Evolutionary conservation across 2,113 vertebrate species (phyloP).

Genomic region (Andinoacara biseriatus): DNA sequence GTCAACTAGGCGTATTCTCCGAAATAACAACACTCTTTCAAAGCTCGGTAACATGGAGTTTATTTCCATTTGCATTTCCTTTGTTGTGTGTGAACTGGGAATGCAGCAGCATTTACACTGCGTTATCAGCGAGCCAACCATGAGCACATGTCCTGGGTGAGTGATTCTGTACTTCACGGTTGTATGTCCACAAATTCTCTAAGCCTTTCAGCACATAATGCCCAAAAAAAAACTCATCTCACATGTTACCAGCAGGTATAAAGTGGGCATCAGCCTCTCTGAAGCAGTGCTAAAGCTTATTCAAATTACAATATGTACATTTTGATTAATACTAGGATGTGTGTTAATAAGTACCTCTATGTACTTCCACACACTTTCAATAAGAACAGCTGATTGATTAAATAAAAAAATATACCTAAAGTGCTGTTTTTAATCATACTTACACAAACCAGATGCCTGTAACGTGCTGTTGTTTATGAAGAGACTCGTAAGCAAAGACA

Average conservation of each 20-base stretch:
- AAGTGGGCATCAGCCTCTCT: not conserved
- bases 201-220: conserved; percentile 30
- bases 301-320: conserved; percentile 16
- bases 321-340: not conserved
- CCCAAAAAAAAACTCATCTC: conserved; percentile 13
- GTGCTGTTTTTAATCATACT: conserved; percentile 20
- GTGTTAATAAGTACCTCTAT: not conserved
- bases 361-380: not conserved
- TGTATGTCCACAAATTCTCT: conserved; percentile 39
- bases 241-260: conserved; percentile 23
- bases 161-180: conserved; percentile 36
- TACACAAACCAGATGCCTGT: not conserved
- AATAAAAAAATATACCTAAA: conserved; percentile 8
- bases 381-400: not conserved
- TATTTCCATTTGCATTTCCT: conserved; percentile 18
- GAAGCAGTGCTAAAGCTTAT: conserved; percentile 3
- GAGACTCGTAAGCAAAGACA: not conserved
- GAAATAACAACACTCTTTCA: not conserved
- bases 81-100: conserved; percentile 23
- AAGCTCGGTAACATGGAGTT: conserved; percentile 6
- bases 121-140: conserved; percentile 34
- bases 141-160: conserved; percentile 46
- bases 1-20: not conserved
- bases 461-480: not conserved
- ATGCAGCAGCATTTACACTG: conserved; percentile 32